Conservation (phyloP, 2,888 invertebrate species). For the Patella ulyssiponensis region DNA sequence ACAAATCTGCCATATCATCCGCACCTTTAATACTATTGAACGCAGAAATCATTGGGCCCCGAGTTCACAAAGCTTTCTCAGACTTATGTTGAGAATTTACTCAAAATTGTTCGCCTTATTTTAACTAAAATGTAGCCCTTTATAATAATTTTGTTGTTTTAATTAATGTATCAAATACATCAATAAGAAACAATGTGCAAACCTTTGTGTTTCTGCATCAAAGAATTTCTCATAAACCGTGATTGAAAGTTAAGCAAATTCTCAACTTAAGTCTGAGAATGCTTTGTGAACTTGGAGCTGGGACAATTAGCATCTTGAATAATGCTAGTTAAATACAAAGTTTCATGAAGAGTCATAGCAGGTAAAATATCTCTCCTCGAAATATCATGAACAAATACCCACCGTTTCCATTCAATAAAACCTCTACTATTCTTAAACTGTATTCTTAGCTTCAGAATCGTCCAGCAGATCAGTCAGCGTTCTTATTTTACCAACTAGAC, state of each 20-base stretch:
- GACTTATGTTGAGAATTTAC: too few relatives aligned
- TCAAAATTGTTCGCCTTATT: too few relatives aligned
- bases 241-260: too few relatives aligned
- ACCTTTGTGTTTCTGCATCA: too few relatives aligned
- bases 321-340: slow-evolving; percentile 24
- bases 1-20: slow-evolving; percentile 21
- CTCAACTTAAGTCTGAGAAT: too few relatives aligned
- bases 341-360: neutral
- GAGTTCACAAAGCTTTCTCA: too few relatives aligned
- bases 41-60: slow-evolving; percentile 20
- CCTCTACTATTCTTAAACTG: neutral
- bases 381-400: neutral
- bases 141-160: too few relatives aligned
- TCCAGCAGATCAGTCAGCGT: neutral
- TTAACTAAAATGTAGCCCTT: too few relatives aligned
- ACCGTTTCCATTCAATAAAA: neutral
- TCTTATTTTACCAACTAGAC: neutral
- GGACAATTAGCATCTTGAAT: slow-evolving; percentile 24
- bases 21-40: slow-evolving; percentile 26
- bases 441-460: neutral
- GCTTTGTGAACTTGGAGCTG: too few relatives aligned
- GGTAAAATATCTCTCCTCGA: neutral
- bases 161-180: too few relatives aligned
- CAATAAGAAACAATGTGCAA: too few relatives aligned
- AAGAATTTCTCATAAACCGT: too few relatives aligned